phyloP scores from a whole-genome alignment of 2,113 vertebrate genomes.

The Stercorarius parasiticus region DNA sequence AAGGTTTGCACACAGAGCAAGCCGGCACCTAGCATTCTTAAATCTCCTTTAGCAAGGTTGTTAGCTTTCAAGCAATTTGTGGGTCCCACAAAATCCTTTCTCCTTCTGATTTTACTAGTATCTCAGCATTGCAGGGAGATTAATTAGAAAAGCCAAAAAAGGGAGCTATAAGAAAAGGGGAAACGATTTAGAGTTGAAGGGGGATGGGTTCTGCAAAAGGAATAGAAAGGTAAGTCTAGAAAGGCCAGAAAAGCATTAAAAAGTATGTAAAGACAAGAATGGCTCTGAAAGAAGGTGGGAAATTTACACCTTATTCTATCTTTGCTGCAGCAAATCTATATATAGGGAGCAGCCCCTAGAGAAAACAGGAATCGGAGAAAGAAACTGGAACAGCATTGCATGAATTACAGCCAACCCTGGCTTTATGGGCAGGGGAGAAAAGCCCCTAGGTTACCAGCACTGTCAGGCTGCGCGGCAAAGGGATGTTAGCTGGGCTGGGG shows the following conservation, averaged over 20 bases:
- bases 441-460: neutral
- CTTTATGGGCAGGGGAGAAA: neutral
- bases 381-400: neutral
- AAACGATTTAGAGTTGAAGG: neutral
- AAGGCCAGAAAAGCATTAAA: neutral
- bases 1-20: constrained; percentile 28
- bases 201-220: neutral
- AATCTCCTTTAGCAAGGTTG: neutral
- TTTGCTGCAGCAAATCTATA: neutral
- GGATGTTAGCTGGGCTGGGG: neutral
- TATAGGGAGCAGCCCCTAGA: neutral
- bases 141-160: neutral
- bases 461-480: neutral
- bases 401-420: neutral
- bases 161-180: neutral
- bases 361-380: neutral
- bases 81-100: neutral
- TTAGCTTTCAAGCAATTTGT: neutral
- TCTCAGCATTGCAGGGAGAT: neutral
- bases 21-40: neutral
- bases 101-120: neutral
- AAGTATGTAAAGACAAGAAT: neutral
- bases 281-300: neutral
- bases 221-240: neutral
- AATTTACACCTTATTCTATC: neutral